A percentile compares a stretch with the other conserved stretches of the same genome.
These are phyloP conservation scores for Eretmodus cyanostictus DNA, from an alignment of 2,113 vertebrate species.

Conservation along the genomic window DNA sequence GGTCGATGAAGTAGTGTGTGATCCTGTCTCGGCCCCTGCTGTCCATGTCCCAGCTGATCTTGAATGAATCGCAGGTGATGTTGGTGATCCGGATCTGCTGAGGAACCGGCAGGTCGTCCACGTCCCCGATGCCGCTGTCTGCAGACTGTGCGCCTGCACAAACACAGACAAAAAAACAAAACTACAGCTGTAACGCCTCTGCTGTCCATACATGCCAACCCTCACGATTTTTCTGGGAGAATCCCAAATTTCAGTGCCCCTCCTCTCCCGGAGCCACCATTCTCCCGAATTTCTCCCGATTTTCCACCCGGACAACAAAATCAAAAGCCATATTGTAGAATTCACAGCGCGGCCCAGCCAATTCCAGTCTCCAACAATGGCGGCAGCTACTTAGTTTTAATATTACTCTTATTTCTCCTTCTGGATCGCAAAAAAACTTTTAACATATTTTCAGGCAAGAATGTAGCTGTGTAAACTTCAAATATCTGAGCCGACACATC, in stretches of 20 bases:
- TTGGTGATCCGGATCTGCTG: slow-evolving; percentile 88
- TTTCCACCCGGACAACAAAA: neutral
- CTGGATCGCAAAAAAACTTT: rapidly evolving
- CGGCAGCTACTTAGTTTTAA: rapidly evolving
- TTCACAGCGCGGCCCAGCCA: rapidly evolving
- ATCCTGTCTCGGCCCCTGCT: slow-evolving; percentile 83
- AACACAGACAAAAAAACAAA: neutral
- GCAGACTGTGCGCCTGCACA: slow-evolving; percentile 68
- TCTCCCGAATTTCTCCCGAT: neutral
- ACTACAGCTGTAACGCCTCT: neutral
- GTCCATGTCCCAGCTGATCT: slow-evolving; percentile 94
- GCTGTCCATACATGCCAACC: neutral
- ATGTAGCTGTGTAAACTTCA: rapidly evolving
- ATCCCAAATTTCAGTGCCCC: rapidly evolving
- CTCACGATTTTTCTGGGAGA: rapidly evolving
- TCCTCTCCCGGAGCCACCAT: rapidly evolving
- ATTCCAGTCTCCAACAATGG: rapidly evolving
- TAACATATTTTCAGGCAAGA: rapidly evolving
- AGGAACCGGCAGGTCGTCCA: slow-evolving; percentile 88
- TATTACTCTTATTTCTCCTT: rapidly evolving
- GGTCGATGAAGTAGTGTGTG: slow-evolving; percentile 96
- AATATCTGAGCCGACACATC: neutral
- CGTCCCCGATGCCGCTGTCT: slow-evolving; percentile 82
- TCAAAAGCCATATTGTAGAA: rapidly evolving
- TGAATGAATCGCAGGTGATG: slow-evolving; percentile 94